These are phyloP conservation scores for Chloroceryle amazona DNA, from an alignment of 2,797 vertebrate species.

Conservation along the genomic window DNA sequence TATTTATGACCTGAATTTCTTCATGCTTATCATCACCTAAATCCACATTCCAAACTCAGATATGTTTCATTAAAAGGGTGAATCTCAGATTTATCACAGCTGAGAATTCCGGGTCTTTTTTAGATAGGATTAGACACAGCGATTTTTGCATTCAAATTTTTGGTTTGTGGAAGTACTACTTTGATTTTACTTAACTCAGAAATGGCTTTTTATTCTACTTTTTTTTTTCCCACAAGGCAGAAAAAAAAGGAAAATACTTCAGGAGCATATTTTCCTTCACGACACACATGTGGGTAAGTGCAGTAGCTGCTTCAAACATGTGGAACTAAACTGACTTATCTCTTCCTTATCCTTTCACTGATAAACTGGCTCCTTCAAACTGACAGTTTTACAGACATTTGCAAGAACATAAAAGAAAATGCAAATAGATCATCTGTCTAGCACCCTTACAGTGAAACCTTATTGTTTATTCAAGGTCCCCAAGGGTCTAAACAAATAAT, in stretches of 20 bases:
- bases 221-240: no score
- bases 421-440: constrained; percentile 81
- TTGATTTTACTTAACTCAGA: background rate
- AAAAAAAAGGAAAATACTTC: background rate
- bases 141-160: background rate
- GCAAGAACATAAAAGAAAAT: constrained; percentile 86
- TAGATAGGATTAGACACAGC: background rate
- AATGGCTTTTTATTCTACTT: background rate
- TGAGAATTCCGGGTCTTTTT: background rate
- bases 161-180: background rate
- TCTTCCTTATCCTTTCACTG: constrained; percentile 85
- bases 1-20: constrained; percentile 12
- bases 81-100: constrained; percentile 14
- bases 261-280: constrained; percentile 70
- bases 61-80: constrained; percentile 4
- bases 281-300: constrained; percentile 70
- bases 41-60: constrained; percentile 31
- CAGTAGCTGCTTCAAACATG: constrained; percentile 92
- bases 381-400: constrained; percentile 84
- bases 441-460: constrained; percentile 77
- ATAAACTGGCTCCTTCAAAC: constrained; percentile 88
- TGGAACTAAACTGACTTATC: constrained; percentile 91
- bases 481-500: constrained; percentile 78
- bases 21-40: background rate
- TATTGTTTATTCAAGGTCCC: constrained; percentile 79